Evolutionary conservation across 2,113 vertebrate genomes (phyloP).

Genomic region (Tyrannus savana): DNA sequence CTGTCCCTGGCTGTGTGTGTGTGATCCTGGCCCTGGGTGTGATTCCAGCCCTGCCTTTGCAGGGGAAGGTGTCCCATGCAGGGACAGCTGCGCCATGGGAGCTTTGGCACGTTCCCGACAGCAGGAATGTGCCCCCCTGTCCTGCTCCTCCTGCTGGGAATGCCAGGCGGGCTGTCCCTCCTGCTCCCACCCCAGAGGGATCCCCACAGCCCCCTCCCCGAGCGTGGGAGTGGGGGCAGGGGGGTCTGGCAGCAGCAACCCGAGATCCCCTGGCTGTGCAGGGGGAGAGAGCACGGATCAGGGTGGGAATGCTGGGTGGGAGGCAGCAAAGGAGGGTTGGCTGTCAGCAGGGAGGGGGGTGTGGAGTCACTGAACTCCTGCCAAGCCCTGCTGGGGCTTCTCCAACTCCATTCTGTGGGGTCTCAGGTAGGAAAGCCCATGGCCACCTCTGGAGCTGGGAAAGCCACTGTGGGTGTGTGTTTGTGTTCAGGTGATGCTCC

Average conservation of each 20-base stretch:
- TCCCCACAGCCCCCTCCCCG: neutral
- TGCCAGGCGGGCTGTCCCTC: neutral
- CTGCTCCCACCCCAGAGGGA: neutral
- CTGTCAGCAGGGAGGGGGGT: rapidly evolving
- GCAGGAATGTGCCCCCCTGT: neutral
- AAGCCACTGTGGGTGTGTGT: rapidly evolving
- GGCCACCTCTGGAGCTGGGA: neutral
- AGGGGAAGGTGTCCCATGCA: neutral
- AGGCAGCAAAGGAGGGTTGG: neutral
- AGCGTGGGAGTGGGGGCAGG: neutral
- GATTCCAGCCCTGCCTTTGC: neutral
- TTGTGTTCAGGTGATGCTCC: rapidly evolving
- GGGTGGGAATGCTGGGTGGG: neutral
- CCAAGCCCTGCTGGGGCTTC: neutral
- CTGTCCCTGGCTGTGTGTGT: neutral
- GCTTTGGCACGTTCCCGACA: neutral
- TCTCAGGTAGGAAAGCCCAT: neutral
- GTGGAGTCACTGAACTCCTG: neutral
- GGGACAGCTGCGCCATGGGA: neutral
- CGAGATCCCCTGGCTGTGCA: rapidly evolving
- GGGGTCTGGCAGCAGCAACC: neutral
- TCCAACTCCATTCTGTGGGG: rapidly evolving
- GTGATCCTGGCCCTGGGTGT: neutral
- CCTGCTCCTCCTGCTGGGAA: neutral
- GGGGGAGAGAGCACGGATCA: rapidly evolving